Base-by-base conservation (phyloP, 2,797 vertebrate genomes). In the Sebastolobus alascanus region DNA sequence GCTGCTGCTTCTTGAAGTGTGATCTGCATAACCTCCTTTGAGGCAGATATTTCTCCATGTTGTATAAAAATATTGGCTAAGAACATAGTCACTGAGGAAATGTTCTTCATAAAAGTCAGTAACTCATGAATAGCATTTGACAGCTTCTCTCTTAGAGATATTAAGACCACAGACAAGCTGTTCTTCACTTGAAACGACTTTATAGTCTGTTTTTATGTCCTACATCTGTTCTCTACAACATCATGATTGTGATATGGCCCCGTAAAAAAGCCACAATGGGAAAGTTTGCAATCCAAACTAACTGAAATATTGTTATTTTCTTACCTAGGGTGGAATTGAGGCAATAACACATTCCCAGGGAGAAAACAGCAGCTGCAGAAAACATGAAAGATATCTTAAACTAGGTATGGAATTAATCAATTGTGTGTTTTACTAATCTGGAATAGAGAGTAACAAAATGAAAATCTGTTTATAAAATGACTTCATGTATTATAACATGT, bases 101-200 rank as follows among this genome's bases (percentile, higher is more conserved):
- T 70, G 61, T 58, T 71, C 29, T 78, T 54, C 52, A 35, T 52
- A 37, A 75, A 65, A 33, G 14, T 55, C 40, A 16, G 55, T 12
- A 27, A 58, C 12, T 4, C n/a, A 46, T 40, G 68, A 58, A 73
- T 35, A 75, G 50, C 13, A 50, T 10, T 50, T 50, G 20, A 68
- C 33, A 65, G 38, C 54, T 37, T 46, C 25, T 70, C 50, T 43
- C 2, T 73, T 58, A 46, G 58, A 66, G 60, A 66, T 75, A 83
- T 70, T 52, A 70, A 80, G 18, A 81, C 67, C 66, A 75, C 14
- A 75, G 18, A 77, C 20, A 18, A 55, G 65, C 25, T 68, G 6
- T 75, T 89, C 12, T 27, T 82, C 43, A 74, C 25, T 60, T 11
- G 3, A 60, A 79, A 59, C 33, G 25, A 50, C n/a, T 73, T 66